Evolutionary conservation across 2,113 vertebrate species (phyloP), one percentile per base, ranked within the genome.

Genomic region (Stictonetta naevosa): DNA sequence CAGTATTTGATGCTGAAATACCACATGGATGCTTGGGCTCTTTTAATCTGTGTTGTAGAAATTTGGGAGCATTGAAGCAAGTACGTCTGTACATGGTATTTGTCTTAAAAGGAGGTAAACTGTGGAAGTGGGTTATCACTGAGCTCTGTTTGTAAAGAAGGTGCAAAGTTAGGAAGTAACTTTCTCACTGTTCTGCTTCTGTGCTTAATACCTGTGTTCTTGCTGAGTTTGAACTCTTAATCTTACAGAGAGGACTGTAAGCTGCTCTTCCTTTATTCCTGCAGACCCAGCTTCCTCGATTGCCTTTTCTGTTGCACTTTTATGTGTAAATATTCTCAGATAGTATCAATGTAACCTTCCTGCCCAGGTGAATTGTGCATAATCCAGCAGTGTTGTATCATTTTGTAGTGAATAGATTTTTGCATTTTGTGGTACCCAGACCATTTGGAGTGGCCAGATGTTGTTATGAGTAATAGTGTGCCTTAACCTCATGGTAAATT

Each of bases 341-440:
- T 63, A 64, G 69, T 62, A 38, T 56, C 48, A 46, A 34, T 14
- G 5, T 36, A 52, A 14, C 28, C 21, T 79, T 73, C n/a, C 56
- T 88, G 31, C 21, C 36, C 1, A 0, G 4, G 4, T 52, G 25
- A 62, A 40, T 6, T 48, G 44, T 26, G n/a, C 3, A 0, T 48
- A 53, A 42, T 21, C 25, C 48, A 42, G 22, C 14, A 25, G 21
- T 7, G 28, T 34, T 1, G 0, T 75, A 38, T 6, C 12, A 23
- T 88, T 60, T 42, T 34, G 13, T 4, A n/a, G 23, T 3, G 25
- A 73, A 4, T 25, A 28, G n/a, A 4, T 38, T 83, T 64, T 63
- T 82, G 21, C 22, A 13, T 64, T 79, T 95, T 20, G 2, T 17
- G 52, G 19, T 68, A 16, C 38, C 34, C 16, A 44, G 46, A n/a